Evolutionary conservation across 1,140 invertebrate genomes (phyloP), one percentile per base, ranked within the genome.

Genomic region (Phthorimaea operculella): DNA sequence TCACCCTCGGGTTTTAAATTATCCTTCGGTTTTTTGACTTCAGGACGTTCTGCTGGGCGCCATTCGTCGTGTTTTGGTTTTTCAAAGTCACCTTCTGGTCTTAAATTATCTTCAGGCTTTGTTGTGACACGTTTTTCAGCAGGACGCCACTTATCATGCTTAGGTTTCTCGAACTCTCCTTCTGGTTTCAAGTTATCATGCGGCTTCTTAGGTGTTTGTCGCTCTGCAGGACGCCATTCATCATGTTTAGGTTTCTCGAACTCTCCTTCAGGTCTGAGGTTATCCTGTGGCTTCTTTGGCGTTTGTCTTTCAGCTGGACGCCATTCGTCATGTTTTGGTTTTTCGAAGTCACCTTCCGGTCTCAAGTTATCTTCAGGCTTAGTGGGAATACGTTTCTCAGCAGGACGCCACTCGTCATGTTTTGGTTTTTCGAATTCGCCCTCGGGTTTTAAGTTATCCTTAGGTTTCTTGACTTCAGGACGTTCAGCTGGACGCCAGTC

Each of bases 171-270:
- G 63, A 90, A 89, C 3, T 89, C 87, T 7, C 89, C 89, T 77
- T 90, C 89, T 4, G 87, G 83, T 55, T 79, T 85, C 14, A 92
- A 69, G 65, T 91, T 91, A 67, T 90, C 88, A 57, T 88, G 81
- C 2, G 86, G 85, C 60, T 72, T 72, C 16, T 74, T 66, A 33
- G 68, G 82, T 33, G 58, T 63, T 1, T 83, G 85, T 51, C 80
- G 70, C 62, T 89, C 88, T 1, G 74, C 86, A 8, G 83, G 60
- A 17, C 42, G 33, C 60, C 60, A 60, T 14, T 62, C 54, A 79
- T 76, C 54, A 52, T 58, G 45, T 50, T 53, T 55, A 12, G 34
- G 55, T 34, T 71, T 74, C 14, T 79, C 77, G 51, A 87, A 78
- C 12, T 87, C 78, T 15, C 89, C 89, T 79, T 91, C 89, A 14